Evolutionary conservation across 2,113 vertebrate genomes (phyloP).

Genomic region (Athene cunicularia): DNA sequence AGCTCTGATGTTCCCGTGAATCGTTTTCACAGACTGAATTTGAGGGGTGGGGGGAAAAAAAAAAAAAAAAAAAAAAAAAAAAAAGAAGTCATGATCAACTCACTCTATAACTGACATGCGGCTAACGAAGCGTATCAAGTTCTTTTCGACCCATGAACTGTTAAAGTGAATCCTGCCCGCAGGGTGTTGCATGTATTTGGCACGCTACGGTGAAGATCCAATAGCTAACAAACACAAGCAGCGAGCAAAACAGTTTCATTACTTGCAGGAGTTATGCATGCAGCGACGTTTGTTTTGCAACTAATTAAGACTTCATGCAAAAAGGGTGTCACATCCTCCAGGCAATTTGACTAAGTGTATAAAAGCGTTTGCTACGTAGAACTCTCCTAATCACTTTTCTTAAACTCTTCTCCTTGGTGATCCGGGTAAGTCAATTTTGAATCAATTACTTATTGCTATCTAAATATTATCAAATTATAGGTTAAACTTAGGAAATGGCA

Average conservation of each 20-base stretch:
- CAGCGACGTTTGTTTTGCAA: constrained; percentile 69
- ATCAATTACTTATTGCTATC: background rate
- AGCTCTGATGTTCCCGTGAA: background rate
- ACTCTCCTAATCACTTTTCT: constrained; percentile 44
- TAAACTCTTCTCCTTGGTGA: constrained; percentile 49
- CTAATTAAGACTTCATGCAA: constrained; percentile 63
- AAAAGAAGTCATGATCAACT: background rate
- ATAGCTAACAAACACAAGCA: constrained; percentile 22
- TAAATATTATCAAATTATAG: background rate
- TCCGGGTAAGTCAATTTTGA: constrained; percentile 44
- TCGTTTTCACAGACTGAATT: background rate
- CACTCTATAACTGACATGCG: constrained; percentile 24
- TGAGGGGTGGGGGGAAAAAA: too few relatives aligned
- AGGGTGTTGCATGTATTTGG: background rate
- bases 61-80: background rate
- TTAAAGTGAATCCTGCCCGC: background rate
- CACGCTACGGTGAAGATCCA: background rate
- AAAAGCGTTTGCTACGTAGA: constrained; percentile 57
- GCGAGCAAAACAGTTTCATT: constrained; percentile 65
- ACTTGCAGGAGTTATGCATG: constrained; percentile 59
- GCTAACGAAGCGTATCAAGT: background rate
- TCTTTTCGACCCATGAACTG: background rate
- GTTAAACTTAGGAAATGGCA: background rate
- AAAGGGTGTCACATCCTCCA: constrained; percentile 68
- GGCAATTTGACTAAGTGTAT: constrained; percentile 47